Evolutionary conservation across 2,113 vertebrate genomes (phyloP).

Genomic region (Nesoenas mayeri): DNA sequence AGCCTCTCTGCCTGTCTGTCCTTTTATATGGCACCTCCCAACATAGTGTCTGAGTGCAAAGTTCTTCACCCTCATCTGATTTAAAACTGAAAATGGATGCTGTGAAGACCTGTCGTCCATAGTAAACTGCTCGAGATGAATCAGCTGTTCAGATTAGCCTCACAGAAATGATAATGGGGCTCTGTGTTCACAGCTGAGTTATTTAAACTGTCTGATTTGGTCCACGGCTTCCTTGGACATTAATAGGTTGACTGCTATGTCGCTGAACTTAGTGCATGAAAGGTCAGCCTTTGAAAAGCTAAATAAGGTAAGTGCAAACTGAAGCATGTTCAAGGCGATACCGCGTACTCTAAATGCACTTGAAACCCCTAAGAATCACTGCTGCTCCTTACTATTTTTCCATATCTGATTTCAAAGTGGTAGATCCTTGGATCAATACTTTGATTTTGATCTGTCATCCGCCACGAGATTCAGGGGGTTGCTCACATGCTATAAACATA

Average conservation of each 20-base stretch:
- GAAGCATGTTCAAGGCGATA: not conserved
- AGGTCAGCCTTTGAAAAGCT: slow-evolving; percentile 40
- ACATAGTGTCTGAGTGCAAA: slow-evolving; percentile 34
- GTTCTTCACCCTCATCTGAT: slow-evolving; percentile 38
- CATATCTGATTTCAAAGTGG: not conserved
- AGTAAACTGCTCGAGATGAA: slow-evolving; percentile 28
- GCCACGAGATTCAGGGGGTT: not conserved
- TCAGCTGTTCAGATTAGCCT: slow-evolving; percentile 32
- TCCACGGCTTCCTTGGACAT: slow-evolving; percentile 1
- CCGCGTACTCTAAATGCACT: not conserved
- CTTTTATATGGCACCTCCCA: slow-evolving; percentile 43
- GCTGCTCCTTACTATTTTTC: not conserved
- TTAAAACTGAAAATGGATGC: slow-evolving; percentile 32
- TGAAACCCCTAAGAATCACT: not conserved
- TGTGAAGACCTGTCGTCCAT: not conserved
- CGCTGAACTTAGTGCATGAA: not conserved
- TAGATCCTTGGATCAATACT: not conserved
- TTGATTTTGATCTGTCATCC: not conserved
- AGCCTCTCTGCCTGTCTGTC: slow-evolving; percentile 23
- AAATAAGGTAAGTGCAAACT: not conserved
- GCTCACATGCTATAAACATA: not conserved
- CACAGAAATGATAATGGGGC: slow-evolving; percentile 20
- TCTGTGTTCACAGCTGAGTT: slow-evolving; percentile 34
- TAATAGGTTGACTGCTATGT: not conserved
- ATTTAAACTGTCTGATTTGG: slow-evolving; percentile 29